These are phyloP conservation scores for Griposia aprilina DNA, from an alignment of 2,888 invertebrate genomes.

Conservation along the genomic window DNA sequence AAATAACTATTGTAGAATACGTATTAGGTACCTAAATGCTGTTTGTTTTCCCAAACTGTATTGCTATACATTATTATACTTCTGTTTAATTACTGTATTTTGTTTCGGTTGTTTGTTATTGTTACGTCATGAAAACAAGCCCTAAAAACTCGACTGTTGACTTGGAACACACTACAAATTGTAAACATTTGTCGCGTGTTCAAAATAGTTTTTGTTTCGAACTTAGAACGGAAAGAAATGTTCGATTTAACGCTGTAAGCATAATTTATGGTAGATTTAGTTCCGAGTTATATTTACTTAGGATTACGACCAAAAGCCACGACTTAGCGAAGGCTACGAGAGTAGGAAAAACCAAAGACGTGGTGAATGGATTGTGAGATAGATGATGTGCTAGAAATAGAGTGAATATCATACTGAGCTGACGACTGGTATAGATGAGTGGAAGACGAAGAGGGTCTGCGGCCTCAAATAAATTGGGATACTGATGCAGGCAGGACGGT, in stretches of 20 bases:
- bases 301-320: background rate
- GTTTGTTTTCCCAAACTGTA: slow-evolving; percentile 9
- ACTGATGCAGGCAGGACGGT: too few species aligned
- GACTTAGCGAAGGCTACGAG: background rate
- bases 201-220: slow-evolving; percentile 44
- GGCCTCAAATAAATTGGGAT: background rate
- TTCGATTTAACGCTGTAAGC: background rate
- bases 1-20: background rate
- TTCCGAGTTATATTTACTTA: slow-evolving; percentile 2
- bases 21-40: slow-evolving; percentile 22
- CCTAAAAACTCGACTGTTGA: slow-evolving; percentile 42
- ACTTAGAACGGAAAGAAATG: slow-evolving; percentile 12
- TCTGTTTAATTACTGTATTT: slow-evolving; percentile 46
- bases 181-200: slow-evolving; percentile 49
- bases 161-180: slow-evolving; percentile 18
- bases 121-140: slow-evolving; percentile 43
- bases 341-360: background rate
- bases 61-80: slow-evolving; percentile 19
- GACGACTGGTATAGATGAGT: too few species aligned
- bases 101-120: slow-evolving; percentile 44
- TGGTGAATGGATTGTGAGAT: background rate
- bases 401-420: background rate
- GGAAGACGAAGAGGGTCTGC: background rate
- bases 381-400: background rate
- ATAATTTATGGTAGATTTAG: background rate